Evolutionary conservation across 2,113 vertebrate genomes (phyloP).

Genomic region (Pterophyllum scalare): DNA sequence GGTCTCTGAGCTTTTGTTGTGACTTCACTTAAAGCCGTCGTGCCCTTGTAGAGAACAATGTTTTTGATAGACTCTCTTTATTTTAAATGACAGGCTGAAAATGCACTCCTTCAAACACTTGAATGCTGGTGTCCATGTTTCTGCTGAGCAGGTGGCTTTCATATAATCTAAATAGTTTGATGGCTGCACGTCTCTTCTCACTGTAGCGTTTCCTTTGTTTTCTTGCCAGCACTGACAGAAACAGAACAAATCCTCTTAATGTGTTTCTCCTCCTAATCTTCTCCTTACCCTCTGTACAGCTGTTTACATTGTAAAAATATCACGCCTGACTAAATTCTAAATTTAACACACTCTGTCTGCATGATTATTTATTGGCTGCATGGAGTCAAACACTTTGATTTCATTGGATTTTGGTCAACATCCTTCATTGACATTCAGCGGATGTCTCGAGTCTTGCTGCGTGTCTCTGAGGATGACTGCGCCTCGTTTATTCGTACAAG

Average conservation of each 20-base stretch:
- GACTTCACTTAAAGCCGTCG: not conserved
- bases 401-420: not conserved
- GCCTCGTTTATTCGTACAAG: not conserved
- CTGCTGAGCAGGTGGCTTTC: not conserved
- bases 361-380: not conserved
- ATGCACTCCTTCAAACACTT: not conserved
- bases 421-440: slow-evolving; percentile 15
- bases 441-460: not conserved
- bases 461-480: not conserved
- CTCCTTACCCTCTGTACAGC: not conserved
- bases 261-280: not conserved
- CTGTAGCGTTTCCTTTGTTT: not conserved
- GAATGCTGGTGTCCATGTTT: not conserved
- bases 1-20: not conserved
- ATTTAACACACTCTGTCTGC: not conserved
- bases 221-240: not conserved
- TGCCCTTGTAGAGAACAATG: not conserved
- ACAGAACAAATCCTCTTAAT: not conserved
- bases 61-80: not conserved
- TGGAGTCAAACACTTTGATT: not conserved
- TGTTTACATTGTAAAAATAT: not conserved
- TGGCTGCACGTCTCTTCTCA: not conserved
- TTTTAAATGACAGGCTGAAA: not conserved
- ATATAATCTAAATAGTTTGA: not conserved
- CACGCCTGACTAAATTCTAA: not conserved